Evolutionary conservation across 2,888 invertebrate species (phyloP).

Genomic region (Microctonus aethiopoides): DNA sequence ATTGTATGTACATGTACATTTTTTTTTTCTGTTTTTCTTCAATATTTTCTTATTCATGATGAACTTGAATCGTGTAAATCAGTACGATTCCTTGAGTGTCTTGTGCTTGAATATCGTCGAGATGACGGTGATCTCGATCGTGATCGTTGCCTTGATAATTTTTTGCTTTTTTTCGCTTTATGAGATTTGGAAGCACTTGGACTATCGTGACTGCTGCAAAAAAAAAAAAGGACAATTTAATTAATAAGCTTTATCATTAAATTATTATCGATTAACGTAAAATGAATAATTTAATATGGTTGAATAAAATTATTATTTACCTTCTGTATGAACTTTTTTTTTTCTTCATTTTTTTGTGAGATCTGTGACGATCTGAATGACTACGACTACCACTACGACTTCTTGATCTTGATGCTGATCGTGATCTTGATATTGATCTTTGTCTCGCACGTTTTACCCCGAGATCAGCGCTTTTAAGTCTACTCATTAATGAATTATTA

Average conservation of each 20-base stretch:
- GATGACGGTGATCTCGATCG: conserved; percentile 59
- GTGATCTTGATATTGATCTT: conserved; percentile 59
- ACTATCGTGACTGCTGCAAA: conserved; percentile 56
- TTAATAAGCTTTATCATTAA: conserved; percentile 6
- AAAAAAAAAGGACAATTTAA: conserved; percentile 11
- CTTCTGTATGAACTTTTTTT: conserved; percentile 69
- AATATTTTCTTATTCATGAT: conserved; percentile 44
- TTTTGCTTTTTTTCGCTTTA: conserved; percentile 62
- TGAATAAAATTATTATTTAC: too few relatives aligned
- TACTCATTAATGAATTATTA: conserved; percentile 56
- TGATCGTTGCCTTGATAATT: conserved; percentile 60
- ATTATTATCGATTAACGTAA: conserved; percentile 9
- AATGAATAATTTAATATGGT: too few relatives aligned
- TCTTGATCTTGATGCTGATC: conserved; percentile 43
- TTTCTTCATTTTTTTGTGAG: conserved; percentile 65
- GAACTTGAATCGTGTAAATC: conserved; percentile 58
- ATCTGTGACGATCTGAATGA: conserved; percentile 60
- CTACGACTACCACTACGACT: conserved; percentile 44
- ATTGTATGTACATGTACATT: conserved; percentile 38
- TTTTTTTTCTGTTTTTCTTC: conserved; percentile 25
- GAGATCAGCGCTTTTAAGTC: conserved; percentile 58
- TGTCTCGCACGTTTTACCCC: conserved; percentile 56
- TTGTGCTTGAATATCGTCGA: conserved; percentile 51
- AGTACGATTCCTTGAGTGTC: conserved; percentile 53
- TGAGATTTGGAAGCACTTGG: conserved; percentile 60